A percentile compares a stretch with the other conserved stretches of the same genome.
Conservation (phyloP, 1,140 invertebrate genomes). For the Laupala kohalensis region DNA sequence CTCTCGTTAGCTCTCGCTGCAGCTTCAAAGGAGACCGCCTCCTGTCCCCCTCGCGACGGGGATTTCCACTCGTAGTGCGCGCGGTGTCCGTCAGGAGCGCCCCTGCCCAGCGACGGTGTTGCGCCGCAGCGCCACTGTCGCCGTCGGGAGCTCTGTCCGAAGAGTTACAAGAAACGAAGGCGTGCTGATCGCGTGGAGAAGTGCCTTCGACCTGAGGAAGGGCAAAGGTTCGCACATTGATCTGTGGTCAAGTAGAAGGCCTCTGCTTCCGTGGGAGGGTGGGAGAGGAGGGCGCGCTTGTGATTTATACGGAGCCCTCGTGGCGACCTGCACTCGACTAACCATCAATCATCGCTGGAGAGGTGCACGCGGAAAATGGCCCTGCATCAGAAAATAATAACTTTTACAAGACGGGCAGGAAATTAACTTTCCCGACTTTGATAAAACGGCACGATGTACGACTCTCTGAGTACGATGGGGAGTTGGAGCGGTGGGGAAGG, state of each 20-base stretch:
- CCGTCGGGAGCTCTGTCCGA: too few relatives aligned
- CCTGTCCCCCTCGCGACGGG: too few relatives aligned
- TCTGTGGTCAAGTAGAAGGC: neutral
- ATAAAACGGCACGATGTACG: slow-evolving; percentile 4
- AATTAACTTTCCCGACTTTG: slow-evolving; percentile 12
- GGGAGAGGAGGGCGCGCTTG: neutral
- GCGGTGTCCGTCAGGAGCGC: too few relatives aligned
- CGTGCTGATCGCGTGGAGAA: neutral
- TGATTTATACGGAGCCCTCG: slow-evolving; percentile 4
- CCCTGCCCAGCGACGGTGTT: neutral
- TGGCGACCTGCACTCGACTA: slow-evolving; percentile 1
- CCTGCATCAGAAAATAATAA: slow-evolving; percentile 11
- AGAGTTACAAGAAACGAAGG: too few relatives aligned
- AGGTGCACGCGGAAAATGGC: slow-evolving; percentile 3
- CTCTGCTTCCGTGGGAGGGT: neutral
- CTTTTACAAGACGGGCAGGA: slow-evolving; percentile 6
- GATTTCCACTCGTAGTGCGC: neutral
- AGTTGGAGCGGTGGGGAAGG: too few relatives aligned
- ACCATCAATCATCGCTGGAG: neutral
- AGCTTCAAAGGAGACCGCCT: neutral
- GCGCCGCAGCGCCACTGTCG: too few relatives aligned
- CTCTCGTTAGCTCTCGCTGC: neutral
- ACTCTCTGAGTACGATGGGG: too few relatives aligned
- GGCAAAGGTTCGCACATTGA: slow-evolving; percentile 3
- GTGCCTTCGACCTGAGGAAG: neutral